Evolutionary conservation across 1,140 invertebrate species (phyloP), one percentile per base, ranked within the genome.

Genomic region (Cydia fagiglandana): DNA sequence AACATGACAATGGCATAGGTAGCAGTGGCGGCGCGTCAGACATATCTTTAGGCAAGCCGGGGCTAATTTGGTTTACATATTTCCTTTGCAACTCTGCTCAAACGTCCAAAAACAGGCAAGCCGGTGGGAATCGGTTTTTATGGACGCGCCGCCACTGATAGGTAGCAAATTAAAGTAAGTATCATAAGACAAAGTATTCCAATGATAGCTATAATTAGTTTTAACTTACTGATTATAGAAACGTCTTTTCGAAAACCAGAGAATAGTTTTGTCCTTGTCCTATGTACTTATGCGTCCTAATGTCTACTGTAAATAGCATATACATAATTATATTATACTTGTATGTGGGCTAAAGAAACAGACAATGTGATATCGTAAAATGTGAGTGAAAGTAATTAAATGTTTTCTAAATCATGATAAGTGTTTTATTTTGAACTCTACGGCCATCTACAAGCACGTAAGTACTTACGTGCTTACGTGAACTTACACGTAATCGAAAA

Each of bases 1-100:
- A 61, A 61, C 56, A 61, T 61, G 56, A 61, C 20, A 61, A 24
- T 61, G 20, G 24, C 56, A 24, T 61, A 61, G 53, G 56, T 24
- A 53, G 15, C 50, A 17, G n/a, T n/a, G n/a, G n/a, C n/a, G n/a
- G n/a, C n/a, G n/a, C n/a, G n/a, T n/a, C n/a, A n/a, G n/a, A n/a
- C n/a, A n/a, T n/a, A n/a, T n/a, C n/a, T n/a, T n/a, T n/a, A n/a
- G n/a, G n/a, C n/a, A n/a, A n/a, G n/a, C n/a, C n/a, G n/a, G n/a
- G n/a, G n/a, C n/a, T n/a, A n/a, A n/a, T n/a, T n/a, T n/a, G n/a
- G n/a, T n/a, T n/a, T n/a, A n/a, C n/a, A n/a, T n/a, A n/a, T n/a
- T n/a, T n/a, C n/a, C n/a, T n/a, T n/a, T n/a, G n/a, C n/a, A n/a
- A n/a, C n/a, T n/a, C n/a, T n/a, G n/a, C n/a, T n/a, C n/a, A n/a